Base-by-base conservation (phyloP, 2,888 invertebrate genomes). In the Schizotus pectinicornis region DNA sequence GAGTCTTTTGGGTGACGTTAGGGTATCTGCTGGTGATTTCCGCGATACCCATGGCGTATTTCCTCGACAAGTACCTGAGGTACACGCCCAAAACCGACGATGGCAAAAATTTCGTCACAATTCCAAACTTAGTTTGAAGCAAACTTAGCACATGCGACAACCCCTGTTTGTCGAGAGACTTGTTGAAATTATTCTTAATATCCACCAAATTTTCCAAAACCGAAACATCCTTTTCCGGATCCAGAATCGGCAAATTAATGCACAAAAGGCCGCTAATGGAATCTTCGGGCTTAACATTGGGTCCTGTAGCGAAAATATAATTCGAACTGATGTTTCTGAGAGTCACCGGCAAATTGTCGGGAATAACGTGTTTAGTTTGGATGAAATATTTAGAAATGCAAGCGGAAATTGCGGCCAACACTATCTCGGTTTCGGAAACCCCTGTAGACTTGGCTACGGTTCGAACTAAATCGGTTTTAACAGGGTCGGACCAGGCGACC, bases 401-500 rank as follows among this genome's bases (percentile, higher is more conserved):
- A 58, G 85, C 86, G 0, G 88, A 85, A 3, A 85, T 82, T 0
- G 87, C 87, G 43, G 85, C 83, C 3, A 90, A 75, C 0, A 87
- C 78, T 13, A 89, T 81, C 71, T 89, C 90, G 0, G 86, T 85
- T 41, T 86, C 83, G 0, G 86, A 84, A 0, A 87, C 85, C 1
- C 84, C 85, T 0, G 86, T 82, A 0, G 84, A 82, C 7, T 81
- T 81, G 0, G 86, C 84, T 2, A 88, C 85, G 32, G 83, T 81
- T 47, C 83, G 83, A 6, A 90, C 78, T 8, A 82, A 76, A 0
- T 83, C 83, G 5, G 84, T 77, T 6, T 85, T 80, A 0, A 90
- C 83, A 0, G 87, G 84, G 0, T 86, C 84, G 0, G 89, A 89
- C 90, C 90, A 90, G 0, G 88, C 85, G 1, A 88, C 85, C 1